These are phyloP conservation scores for Aurelia sp. DNA, from an alignment of 30 jellyfish, hydroid and myxozoan species.

Conservation along the genomic window DNA sequence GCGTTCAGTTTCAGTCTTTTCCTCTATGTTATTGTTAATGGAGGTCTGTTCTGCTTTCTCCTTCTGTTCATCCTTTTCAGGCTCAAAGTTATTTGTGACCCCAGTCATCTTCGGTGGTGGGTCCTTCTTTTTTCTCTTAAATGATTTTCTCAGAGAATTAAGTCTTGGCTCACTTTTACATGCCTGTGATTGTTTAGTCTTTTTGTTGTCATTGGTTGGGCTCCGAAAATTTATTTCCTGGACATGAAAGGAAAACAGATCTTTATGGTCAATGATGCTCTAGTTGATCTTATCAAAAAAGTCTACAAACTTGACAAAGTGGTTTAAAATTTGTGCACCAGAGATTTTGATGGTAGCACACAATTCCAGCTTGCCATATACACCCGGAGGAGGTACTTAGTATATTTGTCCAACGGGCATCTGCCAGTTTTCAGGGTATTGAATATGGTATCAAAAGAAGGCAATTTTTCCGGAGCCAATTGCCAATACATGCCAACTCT, in stretches of 20 bases:
- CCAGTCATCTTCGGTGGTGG: slow-evolving; percentile 39
- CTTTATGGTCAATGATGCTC: no score
- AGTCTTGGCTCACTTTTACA: slow-evolving; percentile 80
- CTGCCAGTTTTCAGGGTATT: no score
- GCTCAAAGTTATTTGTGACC: background rate
- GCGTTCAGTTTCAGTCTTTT: background rate
- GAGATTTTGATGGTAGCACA: no score
- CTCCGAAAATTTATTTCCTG: slow-evolving; percentile 16
- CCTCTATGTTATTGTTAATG: background rate
- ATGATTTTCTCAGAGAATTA: slow-evolving; percentile 75
- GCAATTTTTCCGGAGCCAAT: no score
- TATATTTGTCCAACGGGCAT: no score
- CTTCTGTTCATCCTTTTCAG: slow-evolving; percentile 9
- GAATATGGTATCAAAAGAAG: no score
- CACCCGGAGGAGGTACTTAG: no score
- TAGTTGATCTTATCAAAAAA: no score
- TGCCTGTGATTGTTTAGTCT: slow-evolving; percentile 25
- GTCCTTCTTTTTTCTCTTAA: slow-evolving; percentile 62
- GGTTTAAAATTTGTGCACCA: no score
- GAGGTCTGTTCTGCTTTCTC: background rate
- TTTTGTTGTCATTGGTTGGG: slow-evolving; percentile 21
- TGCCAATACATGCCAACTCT: no score
- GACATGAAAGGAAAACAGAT: background rate
- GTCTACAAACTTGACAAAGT: no score
- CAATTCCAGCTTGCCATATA: no score